These are phyloP conservation scores for Brachystomella parvula DNA, from an alignment of 1,140 invertebrate species.

Conservation along the genomic window DNA sequence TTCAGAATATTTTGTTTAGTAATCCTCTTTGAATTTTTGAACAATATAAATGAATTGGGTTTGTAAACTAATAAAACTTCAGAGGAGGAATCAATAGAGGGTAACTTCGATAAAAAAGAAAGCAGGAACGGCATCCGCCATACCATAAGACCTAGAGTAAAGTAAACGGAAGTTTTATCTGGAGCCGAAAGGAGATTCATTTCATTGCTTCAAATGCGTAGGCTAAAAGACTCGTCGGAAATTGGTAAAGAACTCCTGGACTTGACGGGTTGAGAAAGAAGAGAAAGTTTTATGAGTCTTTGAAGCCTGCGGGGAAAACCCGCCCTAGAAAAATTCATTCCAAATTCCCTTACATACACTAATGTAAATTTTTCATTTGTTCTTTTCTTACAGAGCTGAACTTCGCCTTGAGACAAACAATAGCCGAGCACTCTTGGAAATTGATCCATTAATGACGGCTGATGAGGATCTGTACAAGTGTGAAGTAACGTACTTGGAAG, in stretches of 20 bases:
- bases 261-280: neutral
- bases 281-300: neutral
- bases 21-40: too few species aligned
- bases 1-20: too few species aligned
- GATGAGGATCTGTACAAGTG: constrained; percentile 78
- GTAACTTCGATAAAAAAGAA: neutral
- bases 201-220: neutral
- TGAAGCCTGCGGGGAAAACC: neutral
- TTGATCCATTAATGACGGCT: constrained; percentile 56
- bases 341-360: too few species aligned
- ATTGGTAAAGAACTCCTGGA: neutral
- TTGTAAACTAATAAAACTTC: neutral
- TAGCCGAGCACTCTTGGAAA: constrained; percentile 57
- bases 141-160: neutral
- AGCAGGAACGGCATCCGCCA: too few species aligned
- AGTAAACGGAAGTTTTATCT: neutral
- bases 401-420: constrained; percentile 56
- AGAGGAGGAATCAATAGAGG: neutral
- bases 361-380: too few species aligned
- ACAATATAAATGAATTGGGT: neutral
- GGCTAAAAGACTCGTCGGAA: neutral
- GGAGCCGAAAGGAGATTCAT: neutral
- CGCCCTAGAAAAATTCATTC: neutral
- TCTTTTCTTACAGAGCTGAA: constrained; percentile 55
- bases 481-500: constrained; percentile 71